Evolutionary conservation across 2,113 vertebrate species (phyloP), one percentile per base, ranked within the genome.

Genomic region (Steatornis caripensis): DNA sequence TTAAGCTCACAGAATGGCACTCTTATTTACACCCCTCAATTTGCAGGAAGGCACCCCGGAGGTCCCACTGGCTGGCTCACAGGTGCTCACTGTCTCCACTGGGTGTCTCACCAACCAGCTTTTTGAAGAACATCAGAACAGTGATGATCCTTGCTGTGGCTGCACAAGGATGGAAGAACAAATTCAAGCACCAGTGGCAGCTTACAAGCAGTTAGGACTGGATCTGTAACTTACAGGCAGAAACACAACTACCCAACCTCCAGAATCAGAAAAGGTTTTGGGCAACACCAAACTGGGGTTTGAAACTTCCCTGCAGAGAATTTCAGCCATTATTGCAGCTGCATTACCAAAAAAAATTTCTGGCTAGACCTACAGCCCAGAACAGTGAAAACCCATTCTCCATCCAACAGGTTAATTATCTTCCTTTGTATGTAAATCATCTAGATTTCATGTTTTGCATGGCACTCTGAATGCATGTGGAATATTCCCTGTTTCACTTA

Each of bases 21-120:
- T 64, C 8, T 34, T 51, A 29, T 62, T 76, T 55, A 17, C 7
- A 17, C 7, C 20, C 10, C 13, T 8, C 5, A 16, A 5, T 45
- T 61, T 27, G 10, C 41, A 68, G 51, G 26, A 65, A 39, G 69
- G n/a, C 36, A 37, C 15, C 32, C 29, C 27, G 39, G 11, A 34
- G 45, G 34, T 83, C n/a, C 17, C 57, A 36, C 43, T 11, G 36
- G 6, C 24, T 5, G 5, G 29, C 36, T 48, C 24, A 37, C 5
- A 0, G 13, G 14, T 94, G 64, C 88, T 93, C 39, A 12, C 37
- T 66, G n/a, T 58, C 26, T 95, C 97, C 98, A 97, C 96, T 78
- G 93, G 97, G 96, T 97, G 98, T 97, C 98, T 97, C 97, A 97
- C 91, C 37, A 24, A 88, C n/a, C 92, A 84, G 53, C 46, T 76